Evolutionary conservation across 1,140 invertebrate genomes (phyloP).

Genomic region (Rhagoletis zephyria): DNA sequence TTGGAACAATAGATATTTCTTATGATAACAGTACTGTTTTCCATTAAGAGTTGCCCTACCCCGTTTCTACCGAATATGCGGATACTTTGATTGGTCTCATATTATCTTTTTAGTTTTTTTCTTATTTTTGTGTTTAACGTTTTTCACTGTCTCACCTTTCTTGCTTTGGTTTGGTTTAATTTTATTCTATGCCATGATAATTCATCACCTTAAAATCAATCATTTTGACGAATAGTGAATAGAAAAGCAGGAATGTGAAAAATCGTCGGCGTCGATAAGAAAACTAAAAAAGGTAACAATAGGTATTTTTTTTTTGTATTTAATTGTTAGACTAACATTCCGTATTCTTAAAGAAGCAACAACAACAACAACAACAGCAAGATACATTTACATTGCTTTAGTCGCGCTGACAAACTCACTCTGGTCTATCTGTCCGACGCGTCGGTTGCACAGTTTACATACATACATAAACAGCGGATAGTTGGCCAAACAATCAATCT

Average conservation of each 20-base stretch:
- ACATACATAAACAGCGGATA: not conserved
- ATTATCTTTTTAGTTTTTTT: conserved; percentile 16
- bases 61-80: not conserved
- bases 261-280: conserved; percentile 26
- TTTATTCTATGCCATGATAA: conserved; percentile 65
- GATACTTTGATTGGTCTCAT: not conserved
- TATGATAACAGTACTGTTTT: conserved; percentile 24
- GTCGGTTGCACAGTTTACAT: not conserved
- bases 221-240: conserved; percentile 69
- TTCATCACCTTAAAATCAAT: conserved; percentile 73
- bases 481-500: conserved; percentile 36
- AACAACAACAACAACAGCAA: not conserved
- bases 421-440: not conserved
- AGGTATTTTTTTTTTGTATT: not conserved
- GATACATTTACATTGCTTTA: conserved; percentile 19
- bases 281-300: conserved; percentile 53
- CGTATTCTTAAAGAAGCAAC: not conserved
- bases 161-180: conserved; percentile 38
- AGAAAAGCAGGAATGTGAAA: conserved; percentile 34
- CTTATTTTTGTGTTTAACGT: not conserved
- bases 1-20: conserved; percentile 21
- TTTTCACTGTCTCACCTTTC: conserved; percentile 34
- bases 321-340: conserved; percentile 25
- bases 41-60: not conserved
- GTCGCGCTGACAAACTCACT: conserved; percentile 42